Base-by-base conservation (phyloP, 2,113 vertebrate species). In the Scomber japonicus region DNA sequence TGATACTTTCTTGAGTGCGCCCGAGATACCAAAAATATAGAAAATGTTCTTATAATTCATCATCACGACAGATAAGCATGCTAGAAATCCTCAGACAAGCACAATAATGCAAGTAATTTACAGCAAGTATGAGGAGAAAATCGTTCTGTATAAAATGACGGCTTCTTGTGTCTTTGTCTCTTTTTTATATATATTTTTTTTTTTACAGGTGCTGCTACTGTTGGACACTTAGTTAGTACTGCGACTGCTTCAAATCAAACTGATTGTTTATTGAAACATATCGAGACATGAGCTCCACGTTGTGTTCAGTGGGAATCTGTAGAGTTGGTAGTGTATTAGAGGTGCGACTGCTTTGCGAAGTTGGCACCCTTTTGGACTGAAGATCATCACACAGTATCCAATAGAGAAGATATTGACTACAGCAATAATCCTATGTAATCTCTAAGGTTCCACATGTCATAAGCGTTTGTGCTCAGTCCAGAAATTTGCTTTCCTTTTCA, bases 61-160 rank as follows among this genome's bases (percentile, higher is more conserved):
- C 59, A 76, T 69, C 55, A 87, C 69, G 45, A 83, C 56, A 83
- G 49, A 78, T 78, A 56, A 80, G 78, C 82, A 89, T 89, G 85
- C 83, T 77, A 31, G 66, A 65, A 67, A 56, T 40, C n/a, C 70
- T 66, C 66, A 71, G 51, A 74, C 67, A 17, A n/a, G 54, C 79
- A 90, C 70, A 13, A 73, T 48, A 63, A 85, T 27, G 76, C 72
- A 0, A 79, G 69, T 13, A 68, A 83, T 87, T 70, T 88, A 91
- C 88, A 90, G 82, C 82, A 16, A 74, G 67, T 61, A 44, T 57
- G 69, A 75, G 14, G 15, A 73, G 55, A 73, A 83, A 75, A 75
- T 30, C 24, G 0, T 15, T 12, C 67, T 53, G 21, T 27, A 2
- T 48, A 14, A 56, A 12, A 63, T 16, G 4, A 61, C 21, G 9